Evolutionary conservation across 2,888 invertebrate genomes (phyloP).

Genomic region (Drosophila recens): DNA sequence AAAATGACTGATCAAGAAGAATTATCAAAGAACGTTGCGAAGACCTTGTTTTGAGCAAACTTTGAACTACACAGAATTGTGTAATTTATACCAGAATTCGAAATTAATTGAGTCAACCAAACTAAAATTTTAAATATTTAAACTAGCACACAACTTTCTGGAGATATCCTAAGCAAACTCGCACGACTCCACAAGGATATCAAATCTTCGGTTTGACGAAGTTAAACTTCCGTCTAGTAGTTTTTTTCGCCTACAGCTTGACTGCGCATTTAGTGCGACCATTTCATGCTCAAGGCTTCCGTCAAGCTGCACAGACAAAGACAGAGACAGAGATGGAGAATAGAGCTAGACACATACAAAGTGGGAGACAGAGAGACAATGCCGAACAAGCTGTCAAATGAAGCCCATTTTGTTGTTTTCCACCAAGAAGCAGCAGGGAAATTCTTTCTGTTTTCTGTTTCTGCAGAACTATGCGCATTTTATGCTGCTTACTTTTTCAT

Average conservation of each 20-base stretch:
- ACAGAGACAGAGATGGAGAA: background rate
- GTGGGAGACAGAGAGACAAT: constrained; percentile 48
- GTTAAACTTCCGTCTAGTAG: no score
- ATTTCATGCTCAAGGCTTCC: constrained; percentile 56
- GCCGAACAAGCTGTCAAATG: constrained; percentile 78
- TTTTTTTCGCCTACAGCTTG: constrained; percentile 30
- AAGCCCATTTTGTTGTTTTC: constrained; percentile 72
- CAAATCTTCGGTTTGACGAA: no score
- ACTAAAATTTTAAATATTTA: no score
- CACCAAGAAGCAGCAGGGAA: constrained; percentile 20
- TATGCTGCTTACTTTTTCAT: constrained; percentile 61
- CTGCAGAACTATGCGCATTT: constrained; percentile 73
- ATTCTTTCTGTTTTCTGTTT: constrained; percentile 48
- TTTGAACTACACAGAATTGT: no score
- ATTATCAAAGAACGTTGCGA: no score
- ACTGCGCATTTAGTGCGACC: constrained; percentile 68
- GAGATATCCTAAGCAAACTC: no score
- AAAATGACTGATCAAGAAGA: no score
- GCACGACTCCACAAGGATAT: no score
- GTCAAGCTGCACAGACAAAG: constrained; percentile 27
- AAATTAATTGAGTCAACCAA: no score
- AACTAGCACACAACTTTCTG: no score
- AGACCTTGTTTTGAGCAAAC: no score
- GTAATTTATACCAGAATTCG: no score
- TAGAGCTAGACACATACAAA: background rate